Percentiles rank a stretch among this genome's conserved stretches.
Evolutionary conservation across 2,113 vertebrate genomes (phyloP).

Genomic region (Fregetta grallaria): DNA sequence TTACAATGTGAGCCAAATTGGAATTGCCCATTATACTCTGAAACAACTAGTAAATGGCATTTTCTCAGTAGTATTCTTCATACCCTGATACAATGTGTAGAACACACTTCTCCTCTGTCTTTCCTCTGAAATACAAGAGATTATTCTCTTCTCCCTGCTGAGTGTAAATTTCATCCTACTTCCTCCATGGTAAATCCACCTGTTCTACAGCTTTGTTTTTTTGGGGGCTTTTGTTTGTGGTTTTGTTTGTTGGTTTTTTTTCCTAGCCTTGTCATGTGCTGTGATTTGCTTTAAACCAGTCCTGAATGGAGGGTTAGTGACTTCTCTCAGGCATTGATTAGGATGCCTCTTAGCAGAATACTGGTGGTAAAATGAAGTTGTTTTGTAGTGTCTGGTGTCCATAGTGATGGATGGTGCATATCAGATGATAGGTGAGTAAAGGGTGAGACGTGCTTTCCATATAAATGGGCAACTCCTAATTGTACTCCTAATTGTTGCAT

Average conservation of each 20-base stretch:
- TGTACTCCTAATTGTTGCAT: neutral
- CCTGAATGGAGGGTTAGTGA: neutral
- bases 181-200: neutral
- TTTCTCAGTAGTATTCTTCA: neutral
- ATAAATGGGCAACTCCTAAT: neutral
- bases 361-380: neutral
- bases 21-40: neutral
- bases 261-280: neutral
- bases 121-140: neutral
- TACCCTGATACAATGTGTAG: neutral
- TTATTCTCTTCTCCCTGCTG: neutral
- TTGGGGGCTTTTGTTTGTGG: neutral
- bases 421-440: neutral
- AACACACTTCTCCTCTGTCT: neutral
- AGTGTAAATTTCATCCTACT: neutral
- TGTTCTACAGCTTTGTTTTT: neutral
- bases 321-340: neutral
- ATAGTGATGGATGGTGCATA: neutral
- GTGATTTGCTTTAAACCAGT: neutral
- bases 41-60: neutral
- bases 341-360: neutral
- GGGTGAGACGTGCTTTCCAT: neutral
- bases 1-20: neutral
- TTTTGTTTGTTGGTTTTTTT: neutral
- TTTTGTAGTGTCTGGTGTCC: neutral